Conservation (phyloP, 64 coral and sea anemone species). For the Montipora cactus region DNA sequence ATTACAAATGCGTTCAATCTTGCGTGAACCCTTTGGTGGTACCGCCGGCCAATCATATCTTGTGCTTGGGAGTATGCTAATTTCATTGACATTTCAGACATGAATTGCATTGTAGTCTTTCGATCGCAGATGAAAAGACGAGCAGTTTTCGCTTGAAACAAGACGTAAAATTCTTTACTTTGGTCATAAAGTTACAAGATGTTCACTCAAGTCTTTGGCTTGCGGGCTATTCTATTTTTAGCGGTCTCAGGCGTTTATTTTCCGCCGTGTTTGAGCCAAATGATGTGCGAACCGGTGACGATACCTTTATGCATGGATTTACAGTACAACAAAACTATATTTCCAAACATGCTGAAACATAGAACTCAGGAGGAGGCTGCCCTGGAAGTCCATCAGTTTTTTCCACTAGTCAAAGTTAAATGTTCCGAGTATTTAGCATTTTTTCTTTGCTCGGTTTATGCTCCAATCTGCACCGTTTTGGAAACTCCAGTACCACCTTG, state of each 20-base stretch:
- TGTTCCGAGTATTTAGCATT: conserved; percentile 67
- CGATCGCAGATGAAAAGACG: background rate
- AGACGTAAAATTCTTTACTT: background rate
- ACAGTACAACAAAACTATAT: conserved; percentile 59
- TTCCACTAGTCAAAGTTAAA: conserved; percentile 32
- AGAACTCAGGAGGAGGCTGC: conserved; percentile 23
- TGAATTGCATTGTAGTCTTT: background rate
- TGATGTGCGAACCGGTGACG: conserved; percentile 50
- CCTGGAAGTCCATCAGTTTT: conserved; percentile 34
- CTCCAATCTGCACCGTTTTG: conserved; percentile 34
- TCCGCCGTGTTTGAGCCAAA: conserved; percentile 66
- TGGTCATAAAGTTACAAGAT: background rate
- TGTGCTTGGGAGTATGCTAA: conserved; percentile 48
- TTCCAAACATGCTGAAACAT: conserved; percentile 74
- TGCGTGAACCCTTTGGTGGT: background rate
- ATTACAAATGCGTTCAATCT: too few relatives aligned
- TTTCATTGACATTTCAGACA: conserved; percentile 67
- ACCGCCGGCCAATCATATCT: conserved; percentile 52
- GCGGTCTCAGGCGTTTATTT: conserved; percentile 75
- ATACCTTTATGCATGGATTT: conserved; percentile 54
- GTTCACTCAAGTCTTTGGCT: background rate
- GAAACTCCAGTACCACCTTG: conserved; percentile 33
- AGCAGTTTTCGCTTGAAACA: conserved; percentile 8
- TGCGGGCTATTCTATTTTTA: conserved; percentile 28
- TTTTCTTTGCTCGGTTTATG: conserved; percentile 68